Conservation (phyloP, 2,113 vertebrate species). For the Pterocles burchelli region DNA sequence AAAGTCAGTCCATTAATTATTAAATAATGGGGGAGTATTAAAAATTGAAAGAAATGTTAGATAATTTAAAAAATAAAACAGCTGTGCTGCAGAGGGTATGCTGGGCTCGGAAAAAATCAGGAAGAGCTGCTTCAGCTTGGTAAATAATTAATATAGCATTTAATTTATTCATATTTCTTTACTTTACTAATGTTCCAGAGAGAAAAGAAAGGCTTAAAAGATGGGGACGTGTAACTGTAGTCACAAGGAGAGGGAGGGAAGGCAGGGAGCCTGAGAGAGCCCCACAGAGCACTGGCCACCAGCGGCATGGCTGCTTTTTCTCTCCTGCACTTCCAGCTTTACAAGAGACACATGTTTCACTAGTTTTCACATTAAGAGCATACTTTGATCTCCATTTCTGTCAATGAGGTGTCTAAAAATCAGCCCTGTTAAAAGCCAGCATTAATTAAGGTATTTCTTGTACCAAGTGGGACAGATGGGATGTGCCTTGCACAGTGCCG, state of each 20-base stretch:
- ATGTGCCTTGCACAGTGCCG: background rate
- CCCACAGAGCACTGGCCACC: background rate
- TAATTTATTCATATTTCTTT: constrained; percentile 69
- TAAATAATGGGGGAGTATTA: background rate
- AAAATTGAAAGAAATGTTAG: constrained; percentile 31
- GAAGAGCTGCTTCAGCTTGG: background rate
- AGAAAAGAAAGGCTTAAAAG: background rate
- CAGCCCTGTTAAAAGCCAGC: background rate
- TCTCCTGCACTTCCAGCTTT: background rate
- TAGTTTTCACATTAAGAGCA: background rate
- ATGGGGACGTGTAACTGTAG: background rate
- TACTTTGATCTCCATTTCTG: background rate
- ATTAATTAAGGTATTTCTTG: background rate
- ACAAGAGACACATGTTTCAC: background rate
- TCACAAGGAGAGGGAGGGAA: background rate
- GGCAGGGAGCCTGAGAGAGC: background rate
- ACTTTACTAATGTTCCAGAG: constrained; percentile 49
- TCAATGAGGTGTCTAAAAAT: background rate
- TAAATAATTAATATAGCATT: constrained; percentile 59
- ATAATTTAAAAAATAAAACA: background rate
- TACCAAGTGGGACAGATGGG: accelerated
- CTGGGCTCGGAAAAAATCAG: background rate
- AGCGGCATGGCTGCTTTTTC: background rate
- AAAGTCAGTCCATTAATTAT: background rate
- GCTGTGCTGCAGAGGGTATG: background rate